phyloP scores from a whole-genome alignment of 2,113 vertebrate species.

The Odocoileus virginianus region DNA sequence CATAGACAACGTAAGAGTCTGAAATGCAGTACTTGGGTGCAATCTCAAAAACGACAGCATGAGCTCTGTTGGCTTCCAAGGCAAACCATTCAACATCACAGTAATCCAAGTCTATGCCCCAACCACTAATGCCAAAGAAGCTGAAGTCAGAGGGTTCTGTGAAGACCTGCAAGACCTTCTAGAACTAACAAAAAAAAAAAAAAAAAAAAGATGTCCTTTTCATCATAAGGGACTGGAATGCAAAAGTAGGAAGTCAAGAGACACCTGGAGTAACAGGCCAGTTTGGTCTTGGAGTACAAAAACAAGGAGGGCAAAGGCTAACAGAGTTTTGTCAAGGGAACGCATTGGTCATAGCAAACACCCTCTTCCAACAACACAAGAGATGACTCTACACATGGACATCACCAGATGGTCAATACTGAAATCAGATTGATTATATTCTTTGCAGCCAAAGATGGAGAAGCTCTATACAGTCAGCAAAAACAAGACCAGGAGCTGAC shows the following conservation, averaged over 20 bases:
- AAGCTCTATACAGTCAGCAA: not conserved
- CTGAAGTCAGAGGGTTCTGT: not conserved
- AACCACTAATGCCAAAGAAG: not conserved
- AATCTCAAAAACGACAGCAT: not conserved
- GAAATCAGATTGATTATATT: not conserved
- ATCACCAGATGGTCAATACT: not conserved
- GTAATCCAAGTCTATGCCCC: not conserved
- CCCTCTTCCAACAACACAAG: not conserved
- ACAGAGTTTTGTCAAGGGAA: not conserved
- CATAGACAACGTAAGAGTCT: not conserved
- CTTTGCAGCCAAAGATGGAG: not conserved
- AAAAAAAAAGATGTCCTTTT: not conserved
- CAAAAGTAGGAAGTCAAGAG: not conserved
- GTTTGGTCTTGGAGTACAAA: not conserved
- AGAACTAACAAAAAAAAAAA: not conserved
- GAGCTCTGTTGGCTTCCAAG: not conserved
- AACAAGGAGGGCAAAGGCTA: not conserved
- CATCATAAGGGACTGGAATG: not conserved
- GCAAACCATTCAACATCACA: not conserved
- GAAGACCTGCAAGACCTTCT: not conserved
- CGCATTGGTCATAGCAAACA: fast-evolving
- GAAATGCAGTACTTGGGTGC: not conserved
- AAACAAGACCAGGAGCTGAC: not conserved
- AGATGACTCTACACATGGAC: not conserved
- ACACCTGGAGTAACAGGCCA: not conserved